Conservation (phyloP, 2,888 invertebrate species). For the Dexiosoma caninum region DNA sequence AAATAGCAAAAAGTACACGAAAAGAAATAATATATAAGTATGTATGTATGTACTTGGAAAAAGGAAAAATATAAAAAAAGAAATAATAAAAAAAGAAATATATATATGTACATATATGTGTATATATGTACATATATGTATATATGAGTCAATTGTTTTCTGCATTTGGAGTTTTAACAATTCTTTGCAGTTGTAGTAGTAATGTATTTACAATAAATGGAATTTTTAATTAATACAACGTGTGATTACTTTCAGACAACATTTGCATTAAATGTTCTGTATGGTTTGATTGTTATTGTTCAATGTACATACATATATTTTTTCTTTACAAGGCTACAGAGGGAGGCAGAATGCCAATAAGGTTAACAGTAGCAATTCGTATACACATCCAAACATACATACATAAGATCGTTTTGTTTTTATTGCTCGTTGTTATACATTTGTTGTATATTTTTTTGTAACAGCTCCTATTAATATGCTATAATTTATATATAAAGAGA, state of each 20-base stretch:
- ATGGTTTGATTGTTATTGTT: conserved; percentile 4
- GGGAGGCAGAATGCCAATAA: background rate
- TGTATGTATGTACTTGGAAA: no score
- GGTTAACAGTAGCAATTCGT: background rate
- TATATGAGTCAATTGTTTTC: background rate
- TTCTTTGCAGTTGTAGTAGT: conserved; percentile 24
- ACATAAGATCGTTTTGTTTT: conserved; percentile 7
- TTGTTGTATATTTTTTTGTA: background rate
- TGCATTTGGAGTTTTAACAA: conserved; percentile 12
- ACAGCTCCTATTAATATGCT: conserved; percentile 4
- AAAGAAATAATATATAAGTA: conserved; percentile 23
- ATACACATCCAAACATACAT: no score
- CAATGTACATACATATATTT: background rate
- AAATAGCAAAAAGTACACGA: conserved; percentile 14
- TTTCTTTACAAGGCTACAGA: background rate
- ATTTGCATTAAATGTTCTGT: conserved; percentile 59
- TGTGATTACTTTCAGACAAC: conserved; percentile 56
- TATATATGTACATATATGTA: no score
- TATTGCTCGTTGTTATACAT: conserved; percentile 5
- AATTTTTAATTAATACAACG: conserved; percentile 60
- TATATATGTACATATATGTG: no score
- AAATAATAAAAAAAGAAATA: no score
- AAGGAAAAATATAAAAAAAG: no score
- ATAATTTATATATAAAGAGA: background rate
- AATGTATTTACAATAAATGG: conserved; percentile 57